phyloP scores from a whole-genome alignment of 2,888 invertebrate genomes.

The Melanotus villosus region DNA sequence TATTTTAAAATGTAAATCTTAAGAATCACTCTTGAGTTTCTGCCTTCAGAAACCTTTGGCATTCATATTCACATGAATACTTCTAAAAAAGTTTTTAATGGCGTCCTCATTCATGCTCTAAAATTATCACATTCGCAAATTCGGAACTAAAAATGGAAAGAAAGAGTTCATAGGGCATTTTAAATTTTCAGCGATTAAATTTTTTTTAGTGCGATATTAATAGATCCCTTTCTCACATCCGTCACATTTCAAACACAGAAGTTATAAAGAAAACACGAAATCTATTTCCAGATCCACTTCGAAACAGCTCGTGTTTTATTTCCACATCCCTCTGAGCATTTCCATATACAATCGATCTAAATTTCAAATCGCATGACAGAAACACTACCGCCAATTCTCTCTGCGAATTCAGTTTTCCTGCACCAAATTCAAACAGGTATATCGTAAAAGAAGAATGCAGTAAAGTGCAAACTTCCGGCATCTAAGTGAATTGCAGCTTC shows the following conservation, averaged over 20 bases:
- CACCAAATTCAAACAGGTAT: constrained; percentile 19
- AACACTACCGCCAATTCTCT: constrained; percentile 34
- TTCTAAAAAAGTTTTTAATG: too few species aligned
- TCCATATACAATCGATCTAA: constrained; percentile 39
- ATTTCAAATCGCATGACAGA: constrained; percentile 39
- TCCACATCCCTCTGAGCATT: constrained; percentile 28
- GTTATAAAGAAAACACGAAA: constrained; percentile 34
- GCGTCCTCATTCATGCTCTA: too few species aligned
- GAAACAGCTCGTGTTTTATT: constrained; percentile 37
- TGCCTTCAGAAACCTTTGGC: too few species aligned
- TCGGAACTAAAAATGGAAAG: too few species aligned
- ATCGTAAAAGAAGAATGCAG: constrained; percentile 13
- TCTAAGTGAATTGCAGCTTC: constrained; percentile 14
- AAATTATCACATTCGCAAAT: too few species aligned
- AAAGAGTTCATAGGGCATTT: too few species aligned
- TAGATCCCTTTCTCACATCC: constrained; percentile 4
- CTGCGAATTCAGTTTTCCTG: constrained; percentile 13
- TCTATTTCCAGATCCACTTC: constrained; percentile 33
- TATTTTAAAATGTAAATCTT: too few species aligned
- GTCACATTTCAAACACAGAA: constrained; percentile 2
- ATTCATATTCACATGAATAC: too few species aligned
- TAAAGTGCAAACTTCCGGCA: constrained; percentile 11
- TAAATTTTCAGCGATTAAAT: too few species aligned
- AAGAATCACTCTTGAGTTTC: too few species aligned
- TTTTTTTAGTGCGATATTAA: too few species aligned